Conservation (phyloP, 2,888 invertebrate species). For the Aleiodes leptofemur region DNA sequence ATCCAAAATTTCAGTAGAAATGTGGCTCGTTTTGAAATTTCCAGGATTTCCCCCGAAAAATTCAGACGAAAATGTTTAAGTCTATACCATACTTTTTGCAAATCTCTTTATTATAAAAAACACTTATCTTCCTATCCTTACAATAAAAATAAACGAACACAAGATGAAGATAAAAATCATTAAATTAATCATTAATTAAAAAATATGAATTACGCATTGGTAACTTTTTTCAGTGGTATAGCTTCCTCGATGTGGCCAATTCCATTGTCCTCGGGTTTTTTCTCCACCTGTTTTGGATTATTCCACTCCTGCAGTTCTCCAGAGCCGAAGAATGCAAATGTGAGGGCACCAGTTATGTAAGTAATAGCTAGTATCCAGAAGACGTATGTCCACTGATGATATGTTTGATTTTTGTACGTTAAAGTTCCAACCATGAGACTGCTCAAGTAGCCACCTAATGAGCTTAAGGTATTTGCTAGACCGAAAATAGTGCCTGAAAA, state of each 20-base stretch:
- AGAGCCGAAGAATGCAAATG: conserved; percentile 81
- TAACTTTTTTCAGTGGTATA: conserved; percentile 18
- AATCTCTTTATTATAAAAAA: no score
- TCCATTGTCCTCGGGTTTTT: conserved; percentile 14
- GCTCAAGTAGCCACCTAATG: conserved; percentile 88
- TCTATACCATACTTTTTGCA: no score
- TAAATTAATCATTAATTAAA: no score
- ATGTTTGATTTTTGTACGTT: conserved; percentile 84
- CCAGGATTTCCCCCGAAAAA: no score
- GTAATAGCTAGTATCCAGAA: conserved; percentile 87
- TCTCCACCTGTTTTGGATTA: conserved; percentile 56
- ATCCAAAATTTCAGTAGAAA: no score
- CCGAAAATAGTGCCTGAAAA: conserved; percentile 94
- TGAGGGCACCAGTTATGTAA: conserved; percentile 82
- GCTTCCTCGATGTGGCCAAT: conserved; percentile 14
- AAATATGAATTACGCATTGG: background rate
- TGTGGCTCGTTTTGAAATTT: no score
- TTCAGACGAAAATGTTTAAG: no score
- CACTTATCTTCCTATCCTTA: background rate
- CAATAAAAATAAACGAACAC: background rate
- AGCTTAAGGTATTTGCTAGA: conserved; percentile 90
- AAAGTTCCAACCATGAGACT: conserved; percentile 88
- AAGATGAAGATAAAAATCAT: background rate
- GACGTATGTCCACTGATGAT: conserved; percentile 87
- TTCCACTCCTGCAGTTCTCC: conserved; percentile 81